A percentile compares a stretch with the other conserved stretches of the same genome.
Evolutionary conservation across 2,888 invertebrate genomes (phyloP).

Genomic region (Platycnemis pennipes): DNA sequence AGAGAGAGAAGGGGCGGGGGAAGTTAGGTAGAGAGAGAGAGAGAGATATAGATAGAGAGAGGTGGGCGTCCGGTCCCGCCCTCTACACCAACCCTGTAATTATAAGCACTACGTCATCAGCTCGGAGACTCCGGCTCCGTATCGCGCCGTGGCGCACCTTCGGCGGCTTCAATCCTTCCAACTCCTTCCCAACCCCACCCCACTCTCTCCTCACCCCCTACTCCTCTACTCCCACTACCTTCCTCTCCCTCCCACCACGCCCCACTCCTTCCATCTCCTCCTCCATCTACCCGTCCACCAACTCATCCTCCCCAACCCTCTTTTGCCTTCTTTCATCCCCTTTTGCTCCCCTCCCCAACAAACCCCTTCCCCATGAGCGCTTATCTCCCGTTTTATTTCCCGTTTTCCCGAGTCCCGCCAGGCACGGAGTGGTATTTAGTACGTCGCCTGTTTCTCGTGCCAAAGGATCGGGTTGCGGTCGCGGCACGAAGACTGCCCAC

Average conservation of each 20-base stretch:
- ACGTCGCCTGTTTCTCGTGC: too few relatives aligned
- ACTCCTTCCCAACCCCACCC: not conserved
- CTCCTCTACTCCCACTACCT: not conserved
- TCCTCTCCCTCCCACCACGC: not conserved
- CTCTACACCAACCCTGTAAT: conserved; percentile 64
- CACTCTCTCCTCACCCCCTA: not conserved
- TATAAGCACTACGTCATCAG: conserved; percentile 67
- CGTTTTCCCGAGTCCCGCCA: too few relatives aligned
- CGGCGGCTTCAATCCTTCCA: conserved; percentile 1
- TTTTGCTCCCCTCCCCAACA: not conserved
- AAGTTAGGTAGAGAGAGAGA: not conserved
- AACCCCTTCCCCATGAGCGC: too few relatives aligned
- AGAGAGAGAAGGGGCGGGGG: not conserved
- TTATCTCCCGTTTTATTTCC: too few relatives aligned
- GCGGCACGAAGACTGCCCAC: too few relatives aligned
- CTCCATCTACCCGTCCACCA: not conserved
- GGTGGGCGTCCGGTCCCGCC: conserved; percentile 60
- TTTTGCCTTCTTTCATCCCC: not conserved
- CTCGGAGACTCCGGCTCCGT: conserved; percentile 52
- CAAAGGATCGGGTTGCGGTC: too few relatives aligned
- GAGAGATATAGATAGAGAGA: not conserved
- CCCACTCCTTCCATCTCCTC: conserved; percentile 33
- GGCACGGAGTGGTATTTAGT: too few relatives aligned
- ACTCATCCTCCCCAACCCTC: not conserved
- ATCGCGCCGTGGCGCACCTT: conserved; percentile 52